Conservation (phyloP, 2,888 invertebrate species). For the Suillia variegata region DNA sequence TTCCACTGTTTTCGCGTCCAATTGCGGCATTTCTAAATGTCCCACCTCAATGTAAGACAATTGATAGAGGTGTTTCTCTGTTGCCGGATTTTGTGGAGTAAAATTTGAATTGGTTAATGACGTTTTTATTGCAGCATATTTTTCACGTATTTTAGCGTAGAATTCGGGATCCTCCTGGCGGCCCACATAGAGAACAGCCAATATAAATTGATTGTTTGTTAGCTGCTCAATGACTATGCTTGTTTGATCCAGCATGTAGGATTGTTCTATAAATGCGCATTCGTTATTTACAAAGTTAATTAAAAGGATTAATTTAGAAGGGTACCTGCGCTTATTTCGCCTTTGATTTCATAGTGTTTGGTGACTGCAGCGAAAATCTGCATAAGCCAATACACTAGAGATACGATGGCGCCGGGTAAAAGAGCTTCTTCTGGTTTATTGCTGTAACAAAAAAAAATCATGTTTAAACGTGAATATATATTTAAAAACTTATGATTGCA, state of each 20-base stretch:
- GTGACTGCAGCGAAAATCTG: conserved; percentile 68
- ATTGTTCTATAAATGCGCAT: conserved; percentile 56
- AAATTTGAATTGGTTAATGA: conserved; percentile 52
- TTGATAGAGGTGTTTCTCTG: conserved; percentile 52
- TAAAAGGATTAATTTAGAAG: not conserved
- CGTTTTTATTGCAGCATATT: conserved; percentile 64
- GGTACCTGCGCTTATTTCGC: conserved; percentile 38
- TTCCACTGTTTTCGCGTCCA: conserved; percentile 67
- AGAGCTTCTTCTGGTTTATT: conserved; percentile 88
- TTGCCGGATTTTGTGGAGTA: conserved; percentile 40
- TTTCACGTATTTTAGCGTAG: conserved; percentile 71
- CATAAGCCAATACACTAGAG: conserved; percentile 80
- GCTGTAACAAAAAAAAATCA: conserved; percentile 57
- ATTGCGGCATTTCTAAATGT: conserved; percentile 53
- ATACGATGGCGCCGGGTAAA: conserved; percentile 81
- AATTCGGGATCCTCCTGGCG: conserved; percentile 79
- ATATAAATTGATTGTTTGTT: conserved; percentile 74
- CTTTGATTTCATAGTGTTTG: conserved; percentile 51
- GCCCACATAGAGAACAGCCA: conserved; percentile 83
- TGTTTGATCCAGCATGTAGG: conserved; percentile 73
- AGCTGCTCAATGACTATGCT: conserved; percentile 71
- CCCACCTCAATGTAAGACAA: conserved; percentile 55
- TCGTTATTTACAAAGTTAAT: no score
- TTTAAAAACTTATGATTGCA: no score
- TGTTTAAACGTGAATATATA: not conserved